Evolutionary conservation across 2,113 vertebrate species (phyloP).

Genomic region (Saguinus midas): DNA sequence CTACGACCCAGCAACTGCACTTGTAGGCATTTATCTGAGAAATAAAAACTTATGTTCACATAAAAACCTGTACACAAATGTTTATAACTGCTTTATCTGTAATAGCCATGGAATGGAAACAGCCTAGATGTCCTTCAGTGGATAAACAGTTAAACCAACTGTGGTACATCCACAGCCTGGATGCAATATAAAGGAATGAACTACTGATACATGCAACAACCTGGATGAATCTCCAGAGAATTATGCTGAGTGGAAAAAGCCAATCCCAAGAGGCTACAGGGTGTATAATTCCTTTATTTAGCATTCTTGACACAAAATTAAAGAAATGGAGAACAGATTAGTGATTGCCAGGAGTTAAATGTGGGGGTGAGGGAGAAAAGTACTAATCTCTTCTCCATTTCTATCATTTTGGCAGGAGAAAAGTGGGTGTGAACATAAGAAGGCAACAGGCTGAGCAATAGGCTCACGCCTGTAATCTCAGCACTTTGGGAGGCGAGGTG

Average conservation of each 20-base stretch:
- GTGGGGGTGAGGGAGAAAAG: background rate
- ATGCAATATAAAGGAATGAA: background rate
- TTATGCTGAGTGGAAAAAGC: background rate
- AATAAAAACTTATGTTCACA: background rate
- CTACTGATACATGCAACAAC: background rate
- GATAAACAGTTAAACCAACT: background rate
- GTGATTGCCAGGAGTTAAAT: background rate
- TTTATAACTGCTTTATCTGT: background rate
- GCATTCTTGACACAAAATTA: background rate
- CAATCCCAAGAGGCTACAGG: background rate
- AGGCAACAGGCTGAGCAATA: background rate
- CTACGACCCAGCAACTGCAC: background rate
- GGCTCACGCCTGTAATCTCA: no score
- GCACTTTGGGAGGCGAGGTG: no score
- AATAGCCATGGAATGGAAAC: background rate
- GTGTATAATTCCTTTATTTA: background rate
- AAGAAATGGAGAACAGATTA: background rate
- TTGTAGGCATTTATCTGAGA: background rate
- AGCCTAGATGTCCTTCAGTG: background rate
- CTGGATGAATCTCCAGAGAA: background rate
- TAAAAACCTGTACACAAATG: background rate
- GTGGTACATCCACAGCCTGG: background rate
- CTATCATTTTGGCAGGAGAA: background rate
- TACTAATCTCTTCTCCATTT: background rate
- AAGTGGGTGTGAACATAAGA: background rate